phyloP scores from a whole-genome alignment of 2,113 vertebrate species.

The Dasyurus viverrinus region DNA sequence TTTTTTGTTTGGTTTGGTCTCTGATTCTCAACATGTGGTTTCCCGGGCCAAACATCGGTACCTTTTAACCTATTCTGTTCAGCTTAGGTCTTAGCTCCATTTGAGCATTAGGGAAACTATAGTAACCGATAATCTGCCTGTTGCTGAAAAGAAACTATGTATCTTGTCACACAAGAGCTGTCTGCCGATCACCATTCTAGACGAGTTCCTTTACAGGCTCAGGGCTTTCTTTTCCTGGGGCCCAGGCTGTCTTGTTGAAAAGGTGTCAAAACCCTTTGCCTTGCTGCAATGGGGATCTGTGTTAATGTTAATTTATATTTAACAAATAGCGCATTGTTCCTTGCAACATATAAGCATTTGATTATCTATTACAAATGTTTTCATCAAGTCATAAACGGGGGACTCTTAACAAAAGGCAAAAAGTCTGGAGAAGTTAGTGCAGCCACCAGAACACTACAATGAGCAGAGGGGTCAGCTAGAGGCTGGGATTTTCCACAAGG shows the following conservation, averaged over 20 bases:
- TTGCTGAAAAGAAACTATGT: constrained; percentile 99
- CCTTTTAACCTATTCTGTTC: constrained; percentile 99
- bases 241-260: constrained; percentile 90
- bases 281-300: constrained; percentile 83
- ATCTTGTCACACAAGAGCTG: constrained; percentile 98
- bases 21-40: constrained; percentile 99
- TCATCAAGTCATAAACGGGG: constrained; percentile 86
- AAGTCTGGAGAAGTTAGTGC: constrained; percentile 39
- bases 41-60: constrained; percentile 96
- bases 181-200: constrained; percentile 91
- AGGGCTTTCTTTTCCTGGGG: constrained; percentile 90
- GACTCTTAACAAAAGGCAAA: constrained; percentile 83
- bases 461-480: not conserved
- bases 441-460: not conserved
- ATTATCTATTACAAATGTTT: constrained; percentile 90
- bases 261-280: constrained; percentile 87
- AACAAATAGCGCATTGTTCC: constrained; percentile 90
- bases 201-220: constrained; percentile 94
- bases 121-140: constrained; percentile 99
- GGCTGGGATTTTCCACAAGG: constrained; percentile 18
- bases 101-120: constrained; percentile 99
- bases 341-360: constrained; percentile 88
- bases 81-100: constrained; percentile 97
- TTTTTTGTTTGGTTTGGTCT: constrained; percentile 93
- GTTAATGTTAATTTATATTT: constrained; percentile 93